These are phyloP conservation scores for Crenichthys baileyi DNA, from an alignment of 2,797 vertebrate species.

Conservation along the genomic window DNA sequence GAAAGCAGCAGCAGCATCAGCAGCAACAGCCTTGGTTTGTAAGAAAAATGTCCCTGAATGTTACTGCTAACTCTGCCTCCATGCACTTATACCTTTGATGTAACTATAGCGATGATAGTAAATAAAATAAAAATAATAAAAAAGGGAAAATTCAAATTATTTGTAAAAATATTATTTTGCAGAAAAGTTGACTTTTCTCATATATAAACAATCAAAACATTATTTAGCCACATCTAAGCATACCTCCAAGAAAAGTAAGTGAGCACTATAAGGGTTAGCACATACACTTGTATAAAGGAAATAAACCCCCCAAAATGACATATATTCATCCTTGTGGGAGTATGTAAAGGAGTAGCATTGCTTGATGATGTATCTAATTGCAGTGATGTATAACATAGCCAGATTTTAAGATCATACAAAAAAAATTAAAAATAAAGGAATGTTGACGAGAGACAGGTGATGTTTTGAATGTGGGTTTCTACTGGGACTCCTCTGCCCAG, in stretches of 20 bases:
- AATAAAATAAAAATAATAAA: not conserved
- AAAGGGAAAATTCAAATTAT: not conserved
- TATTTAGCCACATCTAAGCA: not conserved
- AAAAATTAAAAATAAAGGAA: not conserved
- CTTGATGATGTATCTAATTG: not conserved
- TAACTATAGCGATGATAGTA: not conserved
- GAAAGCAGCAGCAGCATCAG: conserved; percentile 7
- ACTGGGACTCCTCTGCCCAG: conserved; percentile 59
- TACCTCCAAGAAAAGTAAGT: not conserved
- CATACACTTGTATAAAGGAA: not conserved
- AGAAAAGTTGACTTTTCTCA: conserved; percentile 10
- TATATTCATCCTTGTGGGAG: not conserved
- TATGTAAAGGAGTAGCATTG: not conserved
- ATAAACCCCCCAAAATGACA: conserved; percentile 8
- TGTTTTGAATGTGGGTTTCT: conserved; percentile 59
- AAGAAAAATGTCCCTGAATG: conserved; percentile 31
- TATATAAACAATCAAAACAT: not conserved
- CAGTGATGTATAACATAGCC: not conserved
- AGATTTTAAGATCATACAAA: not conserved
- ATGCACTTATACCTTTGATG: not conserved
- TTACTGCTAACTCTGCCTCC: conserved; percentile 9
- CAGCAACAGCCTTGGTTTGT: conserved; percentile 36
- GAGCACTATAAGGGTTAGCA: not conserved
- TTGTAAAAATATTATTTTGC: not conserved
- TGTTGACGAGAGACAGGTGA: not conserved